Percentiles rank a stretch among this genome's conserved stretches.
Evolutionary conservation across 2,888 invertebrate genomes (phyloP).

Genomic region (Pycnomerus fuliginosus): DNA sequence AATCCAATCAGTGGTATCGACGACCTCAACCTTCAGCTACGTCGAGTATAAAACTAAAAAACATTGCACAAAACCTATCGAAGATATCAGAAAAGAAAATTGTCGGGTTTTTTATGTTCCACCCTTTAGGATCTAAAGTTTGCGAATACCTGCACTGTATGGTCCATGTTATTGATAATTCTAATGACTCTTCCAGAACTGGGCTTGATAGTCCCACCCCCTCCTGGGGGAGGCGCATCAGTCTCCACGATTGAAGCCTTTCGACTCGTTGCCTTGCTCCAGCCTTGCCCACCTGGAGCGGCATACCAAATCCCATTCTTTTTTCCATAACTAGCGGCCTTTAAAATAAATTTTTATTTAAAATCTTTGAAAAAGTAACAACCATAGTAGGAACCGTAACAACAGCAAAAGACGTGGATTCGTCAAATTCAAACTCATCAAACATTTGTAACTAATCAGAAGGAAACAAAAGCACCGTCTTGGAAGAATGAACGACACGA

Average conservation of each 20-base stretch:
- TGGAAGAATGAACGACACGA: slow-evolving; percentile 34
- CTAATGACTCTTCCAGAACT: slow-evolving; percentile 85
- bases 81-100: too few species aligned
- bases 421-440: slow-evolving; percentile 55
- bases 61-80: too few species aligned
- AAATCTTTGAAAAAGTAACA: slow-evolving; percentile 28
- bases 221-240: slow-evolving; percentile 71
- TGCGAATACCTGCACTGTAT: slow-evolving; percentile 88
- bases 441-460: slow-evolving; percentile 38
- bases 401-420: slow-evolving; percentile 67
- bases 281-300: slow-evolving; percentile 58
- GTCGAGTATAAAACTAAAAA: too few species aligned
- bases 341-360: slow-evolving; percentile 31
- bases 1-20: too few species aligned
- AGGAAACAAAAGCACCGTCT: slow-evolving; percentile 6
- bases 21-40: too few species aligned
- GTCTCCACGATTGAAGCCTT: slow-evolving; percentile 84
- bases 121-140: too few species aligned
- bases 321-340: slow-evolving; percentile 89
- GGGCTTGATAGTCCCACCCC: slow-evolving; percentile 65
- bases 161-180: slow-evolving; percentile 91
- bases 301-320: slow-evolving; percentile 88
- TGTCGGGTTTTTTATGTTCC: too few species aligned
- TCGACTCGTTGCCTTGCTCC: slow-evolving; percentile 71
- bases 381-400: slow-evolving; percentile 66